A percentile compares a stretch with the other conserved stretches of the same genome.
Evolutionary conservation across 2,113 vertebrate species (phyloP).

Genomic region (Plecotus auritus): DNA sequence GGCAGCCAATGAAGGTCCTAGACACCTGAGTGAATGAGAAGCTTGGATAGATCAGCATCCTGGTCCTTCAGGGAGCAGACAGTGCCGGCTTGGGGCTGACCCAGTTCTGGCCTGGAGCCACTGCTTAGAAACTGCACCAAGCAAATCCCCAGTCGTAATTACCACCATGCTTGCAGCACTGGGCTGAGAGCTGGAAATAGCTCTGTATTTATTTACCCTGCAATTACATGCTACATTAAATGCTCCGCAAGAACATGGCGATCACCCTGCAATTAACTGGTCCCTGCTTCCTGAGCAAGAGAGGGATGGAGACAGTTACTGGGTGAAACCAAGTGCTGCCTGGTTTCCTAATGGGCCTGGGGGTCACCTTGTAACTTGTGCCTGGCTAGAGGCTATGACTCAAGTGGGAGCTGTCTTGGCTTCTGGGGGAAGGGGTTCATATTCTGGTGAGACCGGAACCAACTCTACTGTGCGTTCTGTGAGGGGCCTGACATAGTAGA

Average conservation of each 20-base stretch:
- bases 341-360: conserved; percentile 59
- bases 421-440: background rate
- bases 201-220: conserved; percentile 76
- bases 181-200: conserved; percentile 73
- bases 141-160: conserved; percentile 51
- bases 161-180: conserved; percentile 35
- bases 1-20: background rate
- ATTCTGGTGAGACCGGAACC: background rate
- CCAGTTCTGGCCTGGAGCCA: conserved; percentile 47
- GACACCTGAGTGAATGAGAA: background rate
- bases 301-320: conserved; percentile 57
- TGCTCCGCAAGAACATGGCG: conserved; percentile 69
- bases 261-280: conserved; percentile 76
- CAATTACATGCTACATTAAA: conserved; percentile 79
- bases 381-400: background rate
- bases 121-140: conserved; percentile 28
- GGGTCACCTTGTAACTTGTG: conserved; percentile 66
- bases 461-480: background rate
- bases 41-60: background rate
- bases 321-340: conserved; percentile 40
- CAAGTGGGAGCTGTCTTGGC: background rate
- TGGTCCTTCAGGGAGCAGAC: background rate
- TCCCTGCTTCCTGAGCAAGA: conserved; percentile 69
- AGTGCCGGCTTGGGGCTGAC: conserved; percentile 37
- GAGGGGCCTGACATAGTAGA: background rate